Conservation (phyloP, 2,113 vertebrate species). For the Onychostoma macrolepis region DNA sequence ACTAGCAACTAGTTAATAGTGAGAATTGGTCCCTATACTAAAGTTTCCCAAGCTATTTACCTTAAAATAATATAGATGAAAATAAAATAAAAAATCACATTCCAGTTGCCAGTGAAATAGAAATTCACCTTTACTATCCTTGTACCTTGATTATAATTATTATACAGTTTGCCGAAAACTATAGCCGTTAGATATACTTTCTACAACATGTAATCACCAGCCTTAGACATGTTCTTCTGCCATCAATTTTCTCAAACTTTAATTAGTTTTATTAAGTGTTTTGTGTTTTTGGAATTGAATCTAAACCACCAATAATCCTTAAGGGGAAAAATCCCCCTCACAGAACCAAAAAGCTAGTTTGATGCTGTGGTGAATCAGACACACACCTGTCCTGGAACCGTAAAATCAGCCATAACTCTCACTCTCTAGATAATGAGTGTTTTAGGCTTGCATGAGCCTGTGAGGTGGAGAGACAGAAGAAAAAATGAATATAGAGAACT, state of each 20-base stretch:
- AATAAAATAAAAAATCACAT: too few species aligned
- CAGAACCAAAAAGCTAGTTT: neutral
- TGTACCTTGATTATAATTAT: neutral
- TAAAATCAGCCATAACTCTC: neutral
- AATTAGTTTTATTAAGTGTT: neutral
- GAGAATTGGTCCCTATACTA: too few species aligned
- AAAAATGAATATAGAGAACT: neutral
- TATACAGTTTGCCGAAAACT: neutral
- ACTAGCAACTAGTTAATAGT: too few species aligned
- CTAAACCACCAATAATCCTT: constrained; percentile 14
- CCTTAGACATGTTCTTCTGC: neutral
- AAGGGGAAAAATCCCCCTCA: neutral
- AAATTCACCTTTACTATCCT: neutral
- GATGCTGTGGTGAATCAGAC: constrained; percentile 13
- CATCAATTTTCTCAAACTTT: neutral
- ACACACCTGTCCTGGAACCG: neutral
- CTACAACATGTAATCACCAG: neutral
- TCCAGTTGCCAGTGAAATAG: neutral
- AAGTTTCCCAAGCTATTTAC: too few species aligned
- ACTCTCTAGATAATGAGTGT: neutral
- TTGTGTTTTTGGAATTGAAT: constrained; percentile 6
- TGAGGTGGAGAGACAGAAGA: neutral
- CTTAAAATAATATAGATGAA: too few species aligned
- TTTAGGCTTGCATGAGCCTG: neutral
- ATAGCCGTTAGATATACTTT: neutral